A percentile compares a stretch with the other conserved stretches of the same genome.
These are phyloP conservation scores for Chrysoperla carnea DNA, from an alignment of 1,140 invertebrate species.

Conservation along the genomic window DNA sequence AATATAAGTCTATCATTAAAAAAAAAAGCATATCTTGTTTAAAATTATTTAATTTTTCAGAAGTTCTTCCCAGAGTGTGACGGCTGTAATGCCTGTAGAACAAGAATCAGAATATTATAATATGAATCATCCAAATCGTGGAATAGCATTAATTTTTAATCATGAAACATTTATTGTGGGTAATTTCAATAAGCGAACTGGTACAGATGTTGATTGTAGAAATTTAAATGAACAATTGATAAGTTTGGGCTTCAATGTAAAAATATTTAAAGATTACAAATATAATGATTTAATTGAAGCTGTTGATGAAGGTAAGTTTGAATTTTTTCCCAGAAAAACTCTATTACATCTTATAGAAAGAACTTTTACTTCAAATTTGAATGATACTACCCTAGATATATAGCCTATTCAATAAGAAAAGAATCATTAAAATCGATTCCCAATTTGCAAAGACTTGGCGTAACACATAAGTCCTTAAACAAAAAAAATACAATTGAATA, in stretches of 20 bases:
- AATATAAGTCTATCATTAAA: too few relatives aligned
- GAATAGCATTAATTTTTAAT: slow-evolving; percentile 78
- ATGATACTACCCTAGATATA: too few relatives aligned
- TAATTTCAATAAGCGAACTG: slow-evolving; percentile 36
- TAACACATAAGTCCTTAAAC: too few relatives aligned
- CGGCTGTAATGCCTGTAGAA: slow-evolving; percentile 40
- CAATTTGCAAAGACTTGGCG: too few relatives aligned
- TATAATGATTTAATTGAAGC: slow-evolving; percentile 43
- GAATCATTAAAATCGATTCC: too few relatives aligned
- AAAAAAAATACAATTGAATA: too few relatives aligned
- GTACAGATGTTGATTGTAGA: slow-evolving; percentile 56
- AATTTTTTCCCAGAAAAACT: too few relatives aligned
- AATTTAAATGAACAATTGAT: slow-evolving; percentile 46
- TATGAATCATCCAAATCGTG: slow-evolving; percentile 69
- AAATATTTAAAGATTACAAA: slow-evolving; percentile 37
- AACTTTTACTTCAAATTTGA: too few relatives aligned
- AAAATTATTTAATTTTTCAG: too few relatives aligned
- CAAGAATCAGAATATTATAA: slow-evolving; percentile 59
- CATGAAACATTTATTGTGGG: slow-evolving; percentile 57
- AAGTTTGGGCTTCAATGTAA: slow-evolving; percentile 54
- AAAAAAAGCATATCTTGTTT: too few relatives aligned
- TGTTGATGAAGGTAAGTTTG: slow-evolving; percentile 34
- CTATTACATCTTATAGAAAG: too few relatives aligned
- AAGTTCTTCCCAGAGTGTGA: slow-evolving; percentile 5
- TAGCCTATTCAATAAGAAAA: too few relatives aligned